These are phyloP conservation scores for Clarias magur DNA, from an alignment of 2,113 vertebrate genomes.

Conservation along the genomic window DNA sequence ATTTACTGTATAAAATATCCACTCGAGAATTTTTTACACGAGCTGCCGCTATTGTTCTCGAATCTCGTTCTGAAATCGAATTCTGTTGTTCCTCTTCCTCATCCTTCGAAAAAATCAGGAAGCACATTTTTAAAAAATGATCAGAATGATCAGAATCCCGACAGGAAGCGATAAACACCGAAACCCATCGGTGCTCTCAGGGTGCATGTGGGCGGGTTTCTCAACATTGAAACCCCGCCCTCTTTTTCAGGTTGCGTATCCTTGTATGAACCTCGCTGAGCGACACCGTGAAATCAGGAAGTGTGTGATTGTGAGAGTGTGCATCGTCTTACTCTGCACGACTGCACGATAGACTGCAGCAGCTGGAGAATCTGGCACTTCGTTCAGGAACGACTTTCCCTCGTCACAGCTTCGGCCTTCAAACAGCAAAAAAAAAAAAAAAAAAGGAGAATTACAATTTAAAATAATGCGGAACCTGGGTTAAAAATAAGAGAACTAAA, in stretches of 20 bases:
- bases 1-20: not conserved
- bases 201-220: not conserved
- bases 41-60: not conserved
- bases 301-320: not conserved
- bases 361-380: conserved; percentile 84
- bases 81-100: not conserved
- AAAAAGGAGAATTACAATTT: not conserved
- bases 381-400: conserved; percentile 84
- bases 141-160: not conserved
- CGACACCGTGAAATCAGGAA: not conserved
- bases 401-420: conserved; percentile 87
- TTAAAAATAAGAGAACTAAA: conserved; percentile 33
- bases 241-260: not conserved
- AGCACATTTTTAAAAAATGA: not conserved
- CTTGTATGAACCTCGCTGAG: not conserved
- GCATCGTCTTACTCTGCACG: conserved; percentile 82
- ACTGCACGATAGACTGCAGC: conserved; percentile 77
- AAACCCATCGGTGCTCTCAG: not conserved
- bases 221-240: not conserved
- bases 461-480: not conserved
- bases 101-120: not conserved
- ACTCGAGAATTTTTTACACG: not conserved
- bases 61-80: not conserved
- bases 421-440: conserved; percentile 15
- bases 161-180: not conserved